Conservation (phyloP, 2,113 vertebrate species). For the Butorides virescens region DNA sequence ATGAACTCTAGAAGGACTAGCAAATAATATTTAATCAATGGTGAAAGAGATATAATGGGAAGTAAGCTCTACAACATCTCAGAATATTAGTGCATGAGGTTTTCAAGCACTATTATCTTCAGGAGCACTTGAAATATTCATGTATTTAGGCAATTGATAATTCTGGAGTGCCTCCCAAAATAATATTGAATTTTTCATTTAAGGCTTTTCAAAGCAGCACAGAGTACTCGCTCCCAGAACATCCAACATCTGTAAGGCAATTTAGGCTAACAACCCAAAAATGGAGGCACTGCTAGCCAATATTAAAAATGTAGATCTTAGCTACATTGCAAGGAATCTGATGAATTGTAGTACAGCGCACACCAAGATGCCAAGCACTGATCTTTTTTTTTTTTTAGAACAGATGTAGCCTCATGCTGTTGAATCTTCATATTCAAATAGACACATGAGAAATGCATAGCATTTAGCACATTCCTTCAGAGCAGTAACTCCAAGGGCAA, state of each 20-base stretch:
- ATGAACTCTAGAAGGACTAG: background rate
- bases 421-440: conserved; percentile 54
- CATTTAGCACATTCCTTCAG: conserved; percentile 45
- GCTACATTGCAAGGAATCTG: background rate
- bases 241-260: conserved; percentile 43
- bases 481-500: background rate
- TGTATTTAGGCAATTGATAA: conserved; percentile 44
- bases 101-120: conserved; percentile 51
- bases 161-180: conserved; percentile 49
- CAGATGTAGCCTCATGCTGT: conserved; percentile 47
- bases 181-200: conserved; percentile 41
- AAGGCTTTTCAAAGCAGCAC: conserved; percentile 7
- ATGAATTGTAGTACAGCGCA: background rate
- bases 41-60: conserved; percentile 41
- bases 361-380: background rate
- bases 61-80: conserved; percentile 5
- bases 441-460: conserved; percentile 24
- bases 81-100: conserved; percentile 18
- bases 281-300: background rate
- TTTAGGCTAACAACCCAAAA: conserved; percentile 18
- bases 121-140: conserved; percentile 50
- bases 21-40: conserved; percentile 46
- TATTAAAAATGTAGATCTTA: conserved; percentile 50
- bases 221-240: background rate
- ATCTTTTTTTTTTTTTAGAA: conserved; percentile 6